Percentiles rank a stretch among this genome's conserved stretches.
These are phyloP conservation scores for Allolobophora icterica DNA, from an alignment of 2,888 invertebrate species.

Conservation along the genomic window DNA sequence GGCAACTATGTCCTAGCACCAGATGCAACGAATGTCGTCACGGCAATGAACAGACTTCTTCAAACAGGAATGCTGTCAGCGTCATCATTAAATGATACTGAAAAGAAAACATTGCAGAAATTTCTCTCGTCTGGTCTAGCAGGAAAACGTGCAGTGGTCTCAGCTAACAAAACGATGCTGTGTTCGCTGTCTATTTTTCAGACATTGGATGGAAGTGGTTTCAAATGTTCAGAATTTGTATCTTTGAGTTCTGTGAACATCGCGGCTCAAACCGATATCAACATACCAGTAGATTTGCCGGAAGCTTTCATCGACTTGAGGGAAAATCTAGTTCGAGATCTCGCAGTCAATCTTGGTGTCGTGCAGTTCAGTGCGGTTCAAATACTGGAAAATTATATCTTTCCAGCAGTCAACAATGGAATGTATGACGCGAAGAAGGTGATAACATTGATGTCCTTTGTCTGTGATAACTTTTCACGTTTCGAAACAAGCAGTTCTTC, in stretches of 20 bases:
- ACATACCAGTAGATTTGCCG: not conserved
- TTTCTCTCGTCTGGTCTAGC: not conserved
- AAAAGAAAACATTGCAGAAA: not conserved
- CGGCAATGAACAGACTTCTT: not conserved
- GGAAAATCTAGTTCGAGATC: not conserved
- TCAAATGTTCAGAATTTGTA: not conserved
- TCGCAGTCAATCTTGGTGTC: not conserved
- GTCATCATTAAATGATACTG: not conserved
- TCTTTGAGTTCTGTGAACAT: not conserved
- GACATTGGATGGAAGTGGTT: not conserved
- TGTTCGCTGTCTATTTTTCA: not conserved
- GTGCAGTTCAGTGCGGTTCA: not conserved
- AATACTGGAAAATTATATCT: not conserved
- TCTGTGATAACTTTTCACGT: not conserved
- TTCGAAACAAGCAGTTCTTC: not conserved
- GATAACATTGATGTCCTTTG: not conserved
- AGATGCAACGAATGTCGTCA: not conserved
- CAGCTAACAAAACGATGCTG: not conserved
- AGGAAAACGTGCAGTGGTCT: too few species aligned
- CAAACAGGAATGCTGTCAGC: not conserved
- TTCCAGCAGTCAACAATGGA: not conserved
- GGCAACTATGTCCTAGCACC: constrained; percentile 22
- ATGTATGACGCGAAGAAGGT: not conserved
- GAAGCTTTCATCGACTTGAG: not conserved
- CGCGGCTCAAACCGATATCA: not conserved